Base-by-base conservation (phyloP, 2,888 invertebrate species). In the Polyommatus iphigenia region DNA sequence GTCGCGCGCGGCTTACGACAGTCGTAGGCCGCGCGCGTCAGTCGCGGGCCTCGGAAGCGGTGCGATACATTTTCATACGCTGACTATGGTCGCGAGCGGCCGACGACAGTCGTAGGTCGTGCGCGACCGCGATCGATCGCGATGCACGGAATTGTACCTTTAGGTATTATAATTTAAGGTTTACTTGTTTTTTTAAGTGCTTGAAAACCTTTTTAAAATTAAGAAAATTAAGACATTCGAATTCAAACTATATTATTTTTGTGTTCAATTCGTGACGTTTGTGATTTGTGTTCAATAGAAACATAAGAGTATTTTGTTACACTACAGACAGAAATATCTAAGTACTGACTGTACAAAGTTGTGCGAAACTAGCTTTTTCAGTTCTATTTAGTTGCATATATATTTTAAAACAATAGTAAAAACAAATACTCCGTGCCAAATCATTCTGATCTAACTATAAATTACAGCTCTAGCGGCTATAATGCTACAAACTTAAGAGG, bases 241-340 rank as follows among this genome's bases (percentile, higher is more conserved):
- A 62, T 62, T 62, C 24, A 62, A 24, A 62, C 24, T 24, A 13
- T 4, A 62, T 54, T 15, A 13, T 50, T 15, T 8, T 62, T 62
- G 24, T 24, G 62, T 62, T 62, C 62, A 62, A 62, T 62, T n/a
- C n/a, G n/a, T n/a, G n/a, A n/a, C n/a, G n/a, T n/a, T n/a, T n/a
- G n/a, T n/a, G n/a, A n/a, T 8, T 62, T 62, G 24, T 24, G 62
- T 62, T 62, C 62, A 62, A 62, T 62, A 62, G 24, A 62, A 62
- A 62, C 24, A 24, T 24, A 62, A 24, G 62, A 24, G 62, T 62
- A 62, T 24, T 24, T 24, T 20, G 20, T 59, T 20, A 59, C 24
- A 20, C 2, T 62, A 62, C 3, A 62, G 24, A 3, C 62, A 62
- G 62, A 20, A 24, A 62, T 20, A 62, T 62, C 62, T 13, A 24